Base-by-base conservation (phyloP, 2,113 vertebrate genomes). In the Xiphophorus couchianus region DNA sequence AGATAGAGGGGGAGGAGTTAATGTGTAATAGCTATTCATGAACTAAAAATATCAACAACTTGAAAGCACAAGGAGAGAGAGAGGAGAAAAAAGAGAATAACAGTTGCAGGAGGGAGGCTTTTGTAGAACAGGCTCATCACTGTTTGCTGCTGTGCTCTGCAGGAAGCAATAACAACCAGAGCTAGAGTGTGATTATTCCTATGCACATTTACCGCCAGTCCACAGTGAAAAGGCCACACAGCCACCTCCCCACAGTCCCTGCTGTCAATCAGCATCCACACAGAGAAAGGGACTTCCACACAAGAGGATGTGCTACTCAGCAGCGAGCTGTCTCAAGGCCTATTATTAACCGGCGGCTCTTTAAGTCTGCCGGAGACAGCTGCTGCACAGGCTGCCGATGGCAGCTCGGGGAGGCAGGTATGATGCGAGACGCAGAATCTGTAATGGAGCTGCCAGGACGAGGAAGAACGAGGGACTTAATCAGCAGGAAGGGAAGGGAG, bases 311-410 rank as follows among this genome's bases (percentile, higher is more conserved):
- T 60, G 85, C 77, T 70, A 37, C 77, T 80, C 81, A 78, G 77
- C 85, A 73, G 83, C 48, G 87, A 87, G 87, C 84, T 78, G 87
- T 88, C 85, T 84, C 68, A 66, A 80, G 86, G 84, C 87, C 86
- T 88, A 89, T 91, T 89, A 91, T 91, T 89, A 91, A 88, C 89
- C 39, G 65, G 78, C 75, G 29, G 44, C 48, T 62, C 62, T 58
- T 82, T 76, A 51, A 83, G 75, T 69, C 67, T 85, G 79, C 77
- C 35, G 76, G 77, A 70, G 83, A 77, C 4, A 51, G 77, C 64
- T 66, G 86, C 76, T 62, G 66, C 69, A 44, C 62, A 66, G 48
- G 71, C 73, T 73, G 76, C 15, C 69, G 69, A 69, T 80, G 87
- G 76, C 79, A 84, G 87, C 42, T 60, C 63, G 73, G 73, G 80